Conservation (phyloP, 2,888 invertebrate genomes). For the Aelia acuminata region DNA sequence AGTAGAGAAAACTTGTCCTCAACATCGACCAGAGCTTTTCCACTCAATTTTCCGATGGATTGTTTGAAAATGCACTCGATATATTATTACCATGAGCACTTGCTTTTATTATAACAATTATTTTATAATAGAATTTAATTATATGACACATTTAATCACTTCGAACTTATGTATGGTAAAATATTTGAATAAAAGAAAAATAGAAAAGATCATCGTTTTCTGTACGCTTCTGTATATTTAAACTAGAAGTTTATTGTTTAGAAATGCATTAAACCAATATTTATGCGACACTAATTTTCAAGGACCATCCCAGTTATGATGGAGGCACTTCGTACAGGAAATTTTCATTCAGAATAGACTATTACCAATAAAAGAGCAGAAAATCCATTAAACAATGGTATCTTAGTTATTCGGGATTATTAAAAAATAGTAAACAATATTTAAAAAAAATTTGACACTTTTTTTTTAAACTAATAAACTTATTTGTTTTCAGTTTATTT, state of each 20-base stretch:
- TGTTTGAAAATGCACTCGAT: not conserved
- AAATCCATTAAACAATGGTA: no score
- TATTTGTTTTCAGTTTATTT: no score
- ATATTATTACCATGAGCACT: not conserved
- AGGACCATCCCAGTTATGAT: not conserved
- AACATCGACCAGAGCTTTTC: not conserved
- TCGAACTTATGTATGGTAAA: not conserved
- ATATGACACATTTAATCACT: not conserved
- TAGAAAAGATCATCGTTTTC: not conserved
- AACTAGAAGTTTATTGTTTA: not conserved
- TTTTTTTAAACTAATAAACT: no score
- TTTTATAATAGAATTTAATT: no score
- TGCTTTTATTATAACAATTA: not conserved
- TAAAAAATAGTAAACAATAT: no score
- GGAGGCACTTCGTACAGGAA: not conserved
- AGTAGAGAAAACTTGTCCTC: conserved; percentile 5
- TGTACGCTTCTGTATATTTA: not conserved
- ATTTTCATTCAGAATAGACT: no score
- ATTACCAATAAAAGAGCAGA: no score
- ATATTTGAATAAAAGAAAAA: not conserved
- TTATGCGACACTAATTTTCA: not conserved
- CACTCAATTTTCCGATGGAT: not conserved
- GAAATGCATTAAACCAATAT: not conserved
- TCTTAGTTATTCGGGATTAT: no score
- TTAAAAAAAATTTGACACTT: no score